Percentiles rank a stretch among this genome's conserved stretches.
phyloP scores from a whole-genome alignment of 2,888 invertebrate genomes.

The Iselma pallidipennis region DNA sequence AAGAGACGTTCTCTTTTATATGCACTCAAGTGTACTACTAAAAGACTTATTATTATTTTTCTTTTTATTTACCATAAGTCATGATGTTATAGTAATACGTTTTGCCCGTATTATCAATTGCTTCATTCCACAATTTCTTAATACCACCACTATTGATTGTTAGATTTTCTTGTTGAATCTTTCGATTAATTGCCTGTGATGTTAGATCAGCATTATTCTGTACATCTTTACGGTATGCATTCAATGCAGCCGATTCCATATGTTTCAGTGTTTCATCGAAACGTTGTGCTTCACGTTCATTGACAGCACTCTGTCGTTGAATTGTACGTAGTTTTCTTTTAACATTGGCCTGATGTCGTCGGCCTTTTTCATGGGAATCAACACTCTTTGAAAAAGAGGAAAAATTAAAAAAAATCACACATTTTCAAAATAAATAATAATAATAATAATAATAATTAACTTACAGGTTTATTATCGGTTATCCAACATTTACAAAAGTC shows the following conservation, averaged over 20 bases:
- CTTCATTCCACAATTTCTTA: slow-evolving; percentile 75
- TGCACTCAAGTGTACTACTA: too few relatives aligned
- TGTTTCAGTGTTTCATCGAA: slow-evolving; percentile 74
- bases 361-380: slow-evolving; percentile 93
- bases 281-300: slow-evolving; percentile 73
- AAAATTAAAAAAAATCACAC: slow-evolving; percentile 8
- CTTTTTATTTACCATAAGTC: slow-evolving; percentile 69
- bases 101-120: slow-evolving; percentile 73
- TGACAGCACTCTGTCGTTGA: slow-evolving; percentile 73
- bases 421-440: slow-evolving; percentile 8
- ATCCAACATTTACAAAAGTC: slow-evolving; percentile 99
- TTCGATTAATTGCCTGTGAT: slow-evolving; percentile 58
- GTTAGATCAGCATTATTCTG: slow-evolving; percentile 69
- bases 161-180: slow-evolving; percentile 45
- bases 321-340: slow-evolving; percentile 82
- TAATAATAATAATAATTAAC: slow-evolving; percentile 40
- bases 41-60: too few relatives aligned
- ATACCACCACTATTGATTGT: slow-evolving; percentile 43
- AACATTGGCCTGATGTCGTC: slow-evolving; percentile 90
- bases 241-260: slow-evolving; percentile 91
- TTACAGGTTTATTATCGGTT: slow-evolving; percentile 92
- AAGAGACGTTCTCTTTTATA: too few relatives aligned
- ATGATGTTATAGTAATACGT: slow-evolving; percentile 86
- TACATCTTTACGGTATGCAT: slow-evolving; percentile 85
- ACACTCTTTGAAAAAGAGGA: slow-evolving; percentile 76